Evolutionary conservation across 1,140 invertebrate genomes (phyloP), one percentile per base, ranked within the genome.

Genomic region (Eriosoma lanigerum): DNA sequence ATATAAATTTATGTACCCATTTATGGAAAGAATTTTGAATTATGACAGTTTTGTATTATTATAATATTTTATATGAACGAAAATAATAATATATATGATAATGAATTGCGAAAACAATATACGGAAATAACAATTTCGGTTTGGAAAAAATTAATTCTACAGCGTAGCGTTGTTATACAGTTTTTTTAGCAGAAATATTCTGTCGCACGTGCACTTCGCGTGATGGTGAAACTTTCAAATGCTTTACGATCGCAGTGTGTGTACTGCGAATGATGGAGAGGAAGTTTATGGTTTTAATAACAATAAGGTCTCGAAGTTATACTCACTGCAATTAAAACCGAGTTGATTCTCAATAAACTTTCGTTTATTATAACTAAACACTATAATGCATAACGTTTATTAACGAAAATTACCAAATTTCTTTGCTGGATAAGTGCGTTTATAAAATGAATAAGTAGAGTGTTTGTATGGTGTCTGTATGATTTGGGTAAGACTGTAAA

Each of bases 261-360:
- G 38, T 4, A 8, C 32, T 24, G 75, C 56, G 54, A 58, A 56
- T 26, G 73, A 76, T 21, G 44, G 54, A 46, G 73, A 38, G 54
- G 54, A 3, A 24, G 73, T 46, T 44, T 26, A 46, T 29, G 6
- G 73, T 76, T 76, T 76, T 58, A 60, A 78, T 78, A 60, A 78
- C 75, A 60, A 78, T 38, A 38, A 78, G 75, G 32, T 60, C 38
- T 62, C 44, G 17, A 46, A 24, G 19, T 62, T 60, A 60, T 60
- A 58, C 21, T 58, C 44, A 38, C 12, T 12, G 56, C 75, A 78
- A 78, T 78, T 78, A 78, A 78, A 78, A 60, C 75, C 24, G n/a
- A 60, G 75, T 78, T 26, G 75, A 60, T 76, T 76, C 52, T 76
- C 73, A 26, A 78, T 78, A 62, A 78, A 62, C 21, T 78, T 78